Conservation (phyloP, 2,888 invertebrate species). For the Lysandra bellargus region DNA sequence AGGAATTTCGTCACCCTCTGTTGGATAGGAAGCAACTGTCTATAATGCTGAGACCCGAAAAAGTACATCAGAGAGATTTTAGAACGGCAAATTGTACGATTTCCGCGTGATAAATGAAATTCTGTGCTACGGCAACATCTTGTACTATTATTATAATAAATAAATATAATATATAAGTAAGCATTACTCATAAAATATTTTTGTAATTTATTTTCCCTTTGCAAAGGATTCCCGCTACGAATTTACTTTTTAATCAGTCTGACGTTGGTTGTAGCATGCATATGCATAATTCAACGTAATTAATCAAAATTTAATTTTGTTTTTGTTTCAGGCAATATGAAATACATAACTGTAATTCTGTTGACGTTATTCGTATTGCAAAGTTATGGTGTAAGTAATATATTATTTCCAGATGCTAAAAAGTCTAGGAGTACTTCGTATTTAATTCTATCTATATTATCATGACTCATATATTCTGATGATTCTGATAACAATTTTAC, state of each 20-base stretch:
- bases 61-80: too few species aligned
- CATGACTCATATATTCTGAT: too few species aligned
- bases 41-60: too few species aligned
- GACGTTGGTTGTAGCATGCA: neutral
- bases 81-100: too few species aligned
- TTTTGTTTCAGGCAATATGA: constrained; percentile 27
- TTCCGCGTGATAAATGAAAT: too few species aligned
- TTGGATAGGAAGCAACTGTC: too few species aligned
- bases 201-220: neutral
- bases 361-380: constrained; percentile 13
- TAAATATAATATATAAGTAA: neutral
- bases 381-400: constrained; percentile 15
- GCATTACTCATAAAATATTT: neutral
- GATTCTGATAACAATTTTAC: too few species aligned
- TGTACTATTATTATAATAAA: neutral
- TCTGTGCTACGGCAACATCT: too few species aligned
- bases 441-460: too few species aligned
- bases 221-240: neutral
- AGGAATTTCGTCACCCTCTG: too few species aligned
- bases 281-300: neutral
- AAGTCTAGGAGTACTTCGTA: neutral
- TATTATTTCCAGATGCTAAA: neutral
- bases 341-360: neutral
- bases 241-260: neutral
- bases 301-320: constrained; percentile 21